These are phyloP conservation scores for Sanderia malayensis DNA, from an alignment of 30 jellyfish, hydroid and myxozoan genomes.

Conservation along the genomic window DNA sequence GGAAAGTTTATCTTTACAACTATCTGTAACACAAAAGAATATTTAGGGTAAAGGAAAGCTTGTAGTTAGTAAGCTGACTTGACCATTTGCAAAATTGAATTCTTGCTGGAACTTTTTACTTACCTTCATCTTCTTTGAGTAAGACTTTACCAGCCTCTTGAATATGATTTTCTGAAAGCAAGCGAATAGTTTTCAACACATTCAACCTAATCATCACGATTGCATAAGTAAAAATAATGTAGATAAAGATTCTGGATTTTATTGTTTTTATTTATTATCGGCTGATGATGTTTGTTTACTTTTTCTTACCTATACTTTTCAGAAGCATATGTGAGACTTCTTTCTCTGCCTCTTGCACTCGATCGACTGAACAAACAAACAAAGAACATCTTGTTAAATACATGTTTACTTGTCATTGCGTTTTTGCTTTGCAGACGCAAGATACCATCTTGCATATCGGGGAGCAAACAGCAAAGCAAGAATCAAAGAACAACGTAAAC, in stretches of 20 bases:
- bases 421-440: too few relatives aligned
- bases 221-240: too few relatives aligned
- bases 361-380: too few relatives aligned
- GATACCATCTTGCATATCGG: too few relatives aligned
- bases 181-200: too few relatives aligned
- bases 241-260: neutral
- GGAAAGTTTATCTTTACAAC: constrained; percentile 68
- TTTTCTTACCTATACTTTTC: constrained; percentile 80
- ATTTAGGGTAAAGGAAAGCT: neutral
- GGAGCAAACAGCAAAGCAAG: too few relatives aligned
- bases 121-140: constrained; percentile 90
- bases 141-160: constrained; percentile 98
- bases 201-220: too few relatives aligned
- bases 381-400: too few relatives aligned
- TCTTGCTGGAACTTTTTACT: neutral
- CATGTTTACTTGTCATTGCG: too few relatives aligned
- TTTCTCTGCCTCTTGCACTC: constrained; percentile 99
- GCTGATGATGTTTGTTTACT: neutral
- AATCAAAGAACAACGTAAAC: too few relatives aligned
- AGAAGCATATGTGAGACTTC: constrained; percentile 97
- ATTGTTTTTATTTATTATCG: neutral
- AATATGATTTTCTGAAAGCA: constrained; percentile 77
- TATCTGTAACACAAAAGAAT: constrained; percentile 4
- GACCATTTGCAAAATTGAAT: neutral
- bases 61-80: neutral